phyloP scores from a whole-genome alignment of 2,797 vertebrate species.

The Knipowitschia caucasica region DNA sequence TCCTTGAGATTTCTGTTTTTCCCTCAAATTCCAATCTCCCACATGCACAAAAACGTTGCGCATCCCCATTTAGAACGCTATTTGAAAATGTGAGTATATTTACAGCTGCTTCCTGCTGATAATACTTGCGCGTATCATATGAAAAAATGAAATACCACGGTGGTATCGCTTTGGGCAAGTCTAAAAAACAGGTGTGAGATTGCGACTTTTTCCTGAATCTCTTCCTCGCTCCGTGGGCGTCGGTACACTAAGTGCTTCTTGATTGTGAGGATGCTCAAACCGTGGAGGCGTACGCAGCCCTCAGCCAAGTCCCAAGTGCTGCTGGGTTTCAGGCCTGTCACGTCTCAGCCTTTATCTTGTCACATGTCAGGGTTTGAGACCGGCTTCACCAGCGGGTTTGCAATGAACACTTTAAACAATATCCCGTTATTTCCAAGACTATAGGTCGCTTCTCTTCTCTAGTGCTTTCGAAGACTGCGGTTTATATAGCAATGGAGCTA shows the following conservation, averaged over 20 bases:
- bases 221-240: slow-evolving; percentile 61
- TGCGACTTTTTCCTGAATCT: slow-evolving; percentile 19
- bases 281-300: slow-evolving; percentile 55
- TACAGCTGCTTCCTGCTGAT: slow-evolving; percentile 20
- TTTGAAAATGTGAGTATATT: neutral
- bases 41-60: no score
- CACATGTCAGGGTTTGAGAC: slow-evolving; percentile 21
- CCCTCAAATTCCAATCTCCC: no score
- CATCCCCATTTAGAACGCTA: no score
- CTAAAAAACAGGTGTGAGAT: slow-evolving; percentile 23
- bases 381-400: no score
- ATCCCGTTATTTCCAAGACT: no score
- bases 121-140: slow-evolving; percentile 25
- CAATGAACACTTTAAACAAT: no score
- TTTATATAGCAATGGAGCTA: no score
- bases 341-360: slow-evolving; percentile 30
- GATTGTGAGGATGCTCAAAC: slow-evolving; percentile 53
- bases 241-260: slow-evolving; percentile 58
- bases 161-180: slow-evolving; percentile 5
- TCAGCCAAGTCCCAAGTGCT: slow-evolving; percentile 57
- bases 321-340: no score
- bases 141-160: slow-evolving; percentile 4
- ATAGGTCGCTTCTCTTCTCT: no score
- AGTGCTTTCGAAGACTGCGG: no score
- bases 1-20: no score